Conservation (phyloP, 2,797 vertebrate species). For the Myotis vivesi region DNA sequence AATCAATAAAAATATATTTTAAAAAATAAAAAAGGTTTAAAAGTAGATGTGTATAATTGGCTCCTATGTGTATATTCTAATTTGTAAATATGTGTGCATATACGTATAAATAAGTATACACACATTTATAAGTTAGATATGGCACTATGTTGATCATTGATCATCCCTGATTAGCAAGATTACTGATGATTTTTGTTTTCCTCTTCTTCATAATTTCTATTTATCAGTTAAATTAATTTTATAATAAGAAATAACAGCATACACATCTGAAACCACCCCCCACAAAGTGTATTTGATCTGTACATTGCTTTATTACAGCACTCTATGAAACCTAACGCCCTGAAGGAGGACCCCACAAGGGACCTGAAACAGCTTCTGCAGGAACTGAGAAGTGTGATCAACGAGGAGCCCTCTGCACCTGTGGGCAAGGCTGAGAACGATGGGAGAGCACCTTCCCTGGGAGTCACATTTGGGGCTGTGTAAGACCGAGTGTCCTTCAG, state of each 20-base stretch:
- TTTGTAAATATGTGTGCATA: background rate
- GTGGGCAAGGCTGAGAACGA: slow-evolving; percentile 53
- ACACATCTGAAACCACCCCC: background rate
- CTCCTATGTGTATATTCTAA: background rate
- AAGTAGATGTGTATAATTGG: background rate
- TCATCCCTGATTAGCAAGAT: background rate
- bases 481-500: background rate
- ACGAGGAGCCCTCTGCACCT: slow-evolving; percentile 66
- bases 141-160: background rate
- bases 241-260: background rate
- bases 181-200: slow-evolving; percentile 36
- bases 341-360: slow-evolving; percentile 80
- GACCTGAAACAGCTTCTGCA: slow-evolving; percentile 84
- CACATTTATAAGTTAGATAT: background rate
- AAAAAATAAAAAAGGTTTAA: background rate
- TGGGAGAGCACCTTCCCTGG: background rate
- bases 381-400: slow-evolving; percentile 82
- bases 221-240: slow-evolving; percentile 50
- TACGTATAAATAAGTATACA: background rate
- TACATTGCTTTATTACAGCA: slow-evolving; percentile 68
- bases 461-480: slow-evolving; percentile 20
- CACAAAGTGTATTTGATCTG: background rate
- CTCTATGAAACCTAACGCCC: slow-evolving; percentile 67
- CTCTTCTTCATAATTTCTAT: slow-evolving; percentile 6
- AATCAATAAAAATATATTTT: background rate